Conservation (phyloP, 2,113 vertebrate genomes). For the Carassius carassius region DNA sequence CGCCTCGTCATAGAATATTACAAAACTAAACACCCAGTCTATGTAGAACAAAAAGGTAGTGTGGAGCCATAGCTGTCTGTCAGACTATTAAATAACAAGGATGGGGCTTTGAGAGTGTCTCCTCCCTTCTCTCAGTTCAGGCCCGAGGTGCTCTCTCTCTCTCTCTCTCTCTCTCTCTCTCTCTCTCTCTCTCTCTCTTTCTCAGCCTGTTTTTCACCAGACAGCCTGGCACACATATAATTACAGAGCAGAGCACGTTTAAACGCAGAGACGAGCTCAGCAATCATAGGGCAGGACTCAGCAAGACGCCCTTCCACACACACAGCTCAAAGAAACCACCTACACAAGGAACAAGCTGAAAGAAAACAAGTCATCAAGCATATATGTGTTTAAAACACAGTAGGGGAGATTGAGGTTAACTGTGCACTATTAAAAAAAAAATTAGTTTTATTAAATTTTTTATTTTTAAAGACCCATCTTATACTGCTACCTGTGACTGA, state of each 20-base stretch:
- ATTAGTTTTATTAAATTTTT: not conserved
- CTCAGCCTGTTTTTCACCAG: slow-evolving; percentile 31
- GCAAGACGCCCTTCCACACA: slow-evolving; percentile 39
- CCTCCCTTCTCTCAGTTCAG: slow-evolving; percentile 27
- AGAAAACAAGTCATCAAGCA: not conserved
- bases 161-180: slow-evolving; percentile 20
- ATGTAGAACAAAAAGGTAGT: slow-evolving; percentile 19
- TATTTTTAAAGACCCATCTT: not conserved
- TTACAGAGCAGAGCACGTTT: slow-evolving; percentile 51
- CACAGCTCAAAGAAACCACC: slow-evolving; percentile 9
- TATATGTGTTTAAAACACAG: slow-evolving; percentile 10
- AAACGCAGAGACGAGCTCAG: slow-evolving; percentile 46
- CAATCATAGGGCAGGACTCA: slow-evolving; percentile 34
- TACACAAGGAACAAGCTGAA: slow-evolving; percentile 8
- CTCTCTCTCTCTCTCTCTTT: slow-evolving; percentile 19
- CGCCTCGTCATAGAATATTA: not conserved
- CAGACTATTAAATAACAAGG: slow-evolving; percentile 39
- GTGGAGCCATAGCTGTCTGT: slow-evolving; percentile 33
- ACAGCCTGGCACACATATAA: slow-evolving; percentile 56
- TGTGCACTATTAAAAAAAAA: not conserved
- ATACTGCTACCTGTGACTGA: not conserved
- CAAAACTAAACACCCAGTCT: not conserved
- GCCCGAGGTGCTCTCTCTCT: slow-evolving; percentile 13
- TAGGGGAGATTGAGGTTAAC: not conserved
- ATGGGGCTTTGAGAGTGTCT: slow-evolving; percentile 22